phyloP scores from a whole-genome alignment of 2,888 invertebrate species.

The Drosophila falleni region DNA sequence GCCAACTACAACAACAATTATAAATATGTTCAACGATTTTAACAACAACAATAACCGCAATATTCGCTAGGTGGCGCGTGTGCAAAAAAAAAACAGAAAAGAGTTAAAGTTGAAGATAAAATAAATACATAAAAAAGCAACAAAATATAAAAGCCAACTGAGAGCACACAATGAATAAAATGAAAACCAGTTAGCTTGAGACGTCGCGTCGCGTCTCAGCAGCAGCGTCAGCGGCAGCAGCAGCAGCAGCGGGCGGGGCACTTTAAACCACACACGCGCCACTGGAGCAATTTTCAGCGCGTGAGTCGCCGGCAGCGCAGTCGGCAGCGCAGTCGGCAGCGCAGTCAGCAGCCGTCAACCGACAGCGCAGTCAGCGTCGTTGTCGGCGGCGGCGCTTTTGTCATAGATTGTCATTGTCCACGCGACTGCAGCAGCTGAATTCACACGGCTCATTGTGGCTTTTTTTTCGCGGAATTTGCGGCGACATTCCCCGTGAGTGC shows the following conservation, averaged over 20 bases:
- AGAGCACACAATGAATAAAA: slow-evolving; percentile 53
- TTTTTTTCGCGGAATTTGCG: slow-evolving; percentile 64
- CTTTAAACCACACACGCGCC: slow-evolving; percentile 73
- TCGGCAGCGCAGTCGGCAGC: slow-evolving; percentile 27
- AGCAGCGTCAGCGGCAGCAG: not conserved
- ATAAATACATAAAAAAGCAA: slow-evolving; percentile 41
- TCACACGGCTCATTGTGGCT: slow-evolving; percentile 75
- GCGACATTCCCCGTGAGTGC: slow-evolving; percentile 75
- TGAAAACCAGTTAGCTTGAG: slow-evolving; percentile 55
- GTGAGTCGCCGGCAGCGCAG: slow-evolving; percentile 50
- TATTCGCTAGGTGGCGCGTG: slow-evolving; percentile 59
- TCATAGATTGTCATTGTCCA: slow-evolving; percentile 74
- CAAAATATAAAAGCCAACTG: slow-evolving; percentile 43
- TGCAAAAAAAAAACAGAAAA: slow-evolving; percentile 46
- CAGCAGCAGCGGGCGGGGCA: slow-evolving; percentile 51
- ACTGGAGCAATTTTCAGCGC: slow-evolving; percentile 69
- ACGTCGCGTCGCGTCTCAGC: slow-evolving; percentile 26
- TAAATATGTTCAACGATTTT: slow-evolving; percentile 22
- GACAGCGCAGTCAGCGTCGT: slow-evolving; percentile 37
- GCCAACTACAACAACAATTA: slow-evolving; percentile 51
- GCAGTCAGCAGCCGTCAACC: slow-evolving; percentile 43
- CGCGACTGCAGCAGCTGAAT: slow-evolving; percentile 78
- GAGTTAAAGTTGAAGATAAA: slow-evolving; percentile 46
- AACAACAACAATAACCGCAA: slow-evolving; percentile 26
- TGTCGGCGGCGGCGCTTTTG: slow-evolving; percentile 60